These are phyloP conservation scores for Trileptium ribeirensis DNA, from an alignment of 2,888 invertebrate species.

Conservation along the genomic window DNA sequence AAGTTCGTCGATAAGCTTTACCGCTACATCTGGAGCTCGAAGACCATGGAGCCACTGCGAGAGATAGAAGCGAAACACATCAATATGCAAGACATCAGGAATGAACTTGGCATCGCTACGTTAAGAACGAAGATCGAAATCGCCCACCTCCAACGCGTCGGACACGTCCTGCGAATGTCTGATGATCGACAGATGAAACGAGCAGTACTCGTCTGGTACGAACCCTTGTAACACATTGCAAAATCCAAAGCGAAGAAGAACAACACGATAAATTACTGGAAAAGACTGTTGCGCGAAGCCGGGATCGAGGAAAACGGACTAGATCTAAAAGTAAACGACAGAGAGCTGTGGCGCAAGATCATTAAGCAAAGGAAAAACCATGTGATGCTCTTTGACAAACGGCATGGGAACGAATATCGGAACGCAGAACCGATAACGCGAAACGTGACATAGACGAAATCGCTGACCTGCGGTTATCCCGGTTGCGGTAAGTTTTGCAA, in stretches of 20 bases:
- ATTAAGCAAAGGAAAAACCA: background rate
- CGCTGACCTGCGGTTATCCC: background rate
- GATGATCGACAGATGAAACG: conserved; percentile 2
- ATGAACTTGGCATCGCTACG: too few relatives aligned
- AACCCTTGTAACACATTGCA: background rate
- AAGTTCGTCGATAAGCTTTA: too few relatives aligned
- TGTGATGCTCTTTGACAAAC: background rate
- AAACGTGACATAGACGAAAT: background rate
- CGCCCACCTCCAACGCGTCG: background rate
- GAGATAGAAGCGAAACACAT: background rate
- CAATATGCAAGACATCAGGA: background rate
- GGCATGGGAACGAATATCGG: background rate
- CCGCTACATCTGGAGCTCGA: background rate
- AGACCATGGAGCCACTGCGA: background rate
- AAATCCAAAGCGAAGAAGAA: background rate
- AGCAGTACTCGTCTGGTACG: background rate
- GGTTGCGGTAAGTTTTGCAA: background rate
- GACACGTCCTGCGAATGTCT: background rate
- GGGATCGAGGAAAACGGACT: background rate
- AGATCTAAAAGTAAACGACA: background rate
- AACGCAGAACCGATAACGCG: background rate
- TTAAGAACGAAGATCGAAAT: too few relatives aligned
- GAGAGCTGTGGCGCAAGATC: background rate
- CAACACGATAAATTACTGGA: background rate
- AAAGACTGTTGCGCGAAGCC: background rate